Evolutionary conservation across 2,797 vertebrate species (phyloP).

Genomic region (Rhabdomys pumilio): DNA sequence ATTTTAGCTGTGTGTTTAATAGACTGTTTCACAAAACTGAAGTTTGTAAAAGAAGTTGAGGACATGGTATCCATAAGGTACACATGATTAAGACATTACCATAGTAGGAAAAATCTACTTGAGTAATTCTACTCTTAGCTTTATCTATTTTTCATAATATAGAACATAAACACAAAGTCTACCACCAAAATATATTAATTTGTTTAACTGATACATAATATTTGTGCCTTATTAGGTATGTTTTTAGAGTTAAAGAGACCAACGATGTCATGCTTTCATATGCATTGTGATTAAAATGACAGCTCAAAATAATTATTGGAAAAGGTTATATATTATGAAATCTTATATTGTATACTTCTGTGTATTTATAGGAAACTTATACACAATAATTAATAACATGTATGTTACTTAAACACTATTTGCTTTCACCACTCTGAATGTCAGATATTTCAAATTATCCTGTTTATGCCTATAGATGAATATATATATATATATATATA

Average conservation of each 20-base stretch:
- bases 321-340: not conserved
- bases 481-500: no score
- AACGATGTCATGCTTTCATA: not conserved
- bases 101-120: not conserved
- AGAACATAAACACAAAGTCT: not conserved
- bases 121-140: not conserved
- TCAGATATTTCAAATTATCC: not conserved
- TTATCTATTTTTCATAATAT: not conserved
- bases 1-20: slow-evolving; percentile 50
- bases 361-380: not conserved
- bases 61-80: not conserved
- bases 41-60: not conserved
- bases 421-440: not conserved
- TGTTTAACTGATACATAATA: not conserved
- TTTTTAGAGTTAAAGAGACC: not conserved
- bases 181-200: not conserved
- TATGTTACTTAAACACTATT: not conserved
- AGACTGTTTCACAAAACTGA: slow-evolving; percentile 47
- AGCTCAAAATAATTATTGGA: not conserved
- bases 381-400: not conserved
- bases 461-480: not conserved
- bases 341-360: not conserved
- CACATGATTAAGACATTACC: not conserved
- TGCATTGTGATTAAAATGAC: not conserved
- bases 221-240: slow-evolving; percentile 18